Evolutionary conservation across 2,888 invertebrate genomes (phyloP).

Genomic region (Tillus elongatus): DNA sequence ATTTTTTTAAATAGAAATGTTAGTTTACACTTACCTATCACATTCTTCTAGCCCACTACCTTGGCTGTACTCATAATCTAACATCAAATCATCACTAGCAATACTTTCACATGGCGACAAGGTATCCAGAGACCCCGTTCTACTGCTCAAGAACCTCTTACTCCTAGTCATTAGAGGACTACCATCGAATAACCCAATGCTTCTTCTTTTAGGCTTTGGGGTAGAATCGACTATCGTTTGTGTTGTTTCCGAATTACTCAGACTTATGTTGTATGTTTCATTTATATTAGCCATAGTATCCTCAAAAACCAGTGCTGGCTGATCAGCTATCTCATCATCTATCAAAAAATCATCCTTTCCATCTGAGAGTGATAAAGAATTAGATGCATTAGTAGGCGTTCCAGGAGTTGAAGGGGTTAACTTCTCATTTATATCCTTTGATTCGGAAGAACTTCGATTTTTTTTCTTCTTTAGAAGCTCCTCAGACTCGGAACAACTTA

Average conservation of each 20-base stretch:
- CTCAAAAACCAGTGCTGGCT: constrained; percentile 73
- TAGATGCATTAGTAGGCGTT: constrained; percentile 68
- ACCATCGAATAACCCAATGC: constrained; percentile 39
- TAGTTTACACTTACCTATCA: constrained; percentile 37
- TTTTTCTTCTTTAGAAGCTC: constrained; percentile 40
- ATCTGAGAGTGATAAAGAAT: constrained; percentile 72
- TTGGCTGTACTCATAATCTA: constrained; percentile 63
- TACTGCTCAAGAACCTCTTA: constrained; percentile 27
- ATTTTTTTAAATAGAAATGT: no score
- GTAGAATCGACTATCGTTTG: constrained; percentile 34
- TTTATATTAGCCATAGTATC: constrained; percentile 44
- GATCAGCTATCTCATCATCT: constrained; percentile 87
- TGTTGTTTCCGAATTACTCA: constrained; percentile 33
- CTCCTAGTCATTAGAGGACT: constrained; percentile 34
- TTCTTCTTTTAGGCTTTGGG: constrained; percentile 35
- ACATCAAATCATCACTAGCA: constrained; percentile 79
- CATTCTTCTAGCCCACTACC: constrained; percentile 46
- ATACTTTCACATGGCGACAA: constrained; percentile 76
- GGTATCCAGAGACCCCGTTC: constrained; percentile 67
- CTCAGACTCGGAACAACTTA: constrained; percentile 56
- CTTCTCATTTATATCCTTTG: constrained; percentile 43
- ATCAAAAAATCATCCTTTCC: constrained; percentile 74
- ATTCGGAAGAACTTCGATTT: constrained; percentile 41
- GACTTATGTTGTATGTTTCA: constrained; percentile 20
- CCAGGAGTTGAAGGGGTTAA: constrained; percentile 52